phyloP scores from a whole-genome alignment of 2,113 vertebrate genomes.

The Puma concolor region DNA sequence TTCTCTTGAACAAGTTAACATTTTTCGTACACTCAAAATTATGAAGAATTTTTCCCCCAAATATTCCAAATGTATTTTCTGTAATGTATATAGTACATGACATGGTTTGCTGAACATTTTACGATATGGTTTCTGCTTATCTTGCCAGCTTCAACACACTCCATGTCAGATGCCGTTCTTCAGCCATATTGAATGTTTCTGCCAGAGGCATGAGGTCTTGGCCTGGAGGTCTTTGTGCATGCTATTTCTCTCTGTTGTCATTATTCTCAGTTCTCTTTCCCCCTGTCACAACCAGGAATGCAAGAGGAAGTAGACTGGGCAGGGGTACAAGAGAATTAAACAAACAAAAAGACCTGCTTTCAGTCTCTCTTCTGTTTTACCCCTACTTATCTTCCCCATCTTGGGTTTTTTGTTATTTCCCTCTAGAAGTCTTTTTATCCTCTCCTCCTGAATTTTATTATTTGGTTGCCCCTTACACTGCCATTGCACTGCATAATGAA shows the following conservation, averaged over 20 bases:
- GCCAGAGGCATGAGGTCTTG: accelerated
- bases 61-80: slow-evolving; percentile 34
- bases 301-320: too few relatives aligned
- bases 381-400: neutral
- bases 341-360: neutral
- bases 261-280: neutral
- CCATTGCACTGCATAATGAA: neutral
- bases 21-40: neutral
- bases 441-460: neutral
- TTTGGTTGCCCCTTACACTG: neutral
- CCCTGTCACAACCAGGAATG: neutral
- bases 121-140: neutral
- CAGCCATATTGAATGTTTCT: neutral
- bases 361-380: neutral
- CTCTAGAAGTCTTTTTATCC: neutral
- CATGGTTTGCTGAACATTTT: neutral
- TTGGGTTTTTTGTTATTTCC: neutral
- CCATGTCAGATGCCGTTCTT: neutral
- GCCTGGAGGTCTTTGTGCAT: neutral
- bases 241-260: neutral
- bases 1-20: neutral
- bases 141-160: neutral
- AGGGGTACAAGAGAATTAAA: neutral
- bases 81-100: neutral
- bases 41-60: neutral